Base-by-base conservation (phyloP, 2,888 invertebrate genomes). In the Phorcus lineatus region DNA sequence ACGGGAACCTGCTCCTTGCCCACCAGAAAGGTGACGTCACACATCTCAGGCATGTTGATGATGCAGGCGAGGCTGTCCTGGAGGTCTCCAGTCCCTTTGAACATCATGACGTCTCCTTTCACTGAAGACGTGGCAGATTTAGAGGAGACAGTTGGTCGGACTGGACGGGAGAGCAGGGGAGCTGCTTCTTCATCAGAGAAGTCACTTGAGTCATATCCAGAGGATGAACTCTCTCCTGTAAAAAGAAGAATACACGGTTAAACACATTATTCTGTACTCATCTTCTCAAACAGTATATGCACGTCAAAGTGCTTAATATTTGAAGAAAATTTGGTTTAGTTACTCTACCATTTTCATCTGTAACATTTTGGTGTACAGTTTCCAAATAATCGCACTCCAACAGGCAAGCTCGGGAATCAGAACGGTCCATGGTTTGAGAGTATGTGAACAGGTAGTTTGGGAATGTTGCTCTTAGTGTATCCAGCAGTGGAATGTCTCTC, bases 21-120 rank as follows among this genome's bases (percentile, higher is more conserved):
- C 62, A 62, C 62, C 24, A 62, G 62, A 17, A 62, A 62, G 28
- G 62, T 62, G 62, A 62, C 62, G 28, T 62, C 62, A 62, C 62
- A 62, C 62, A 62, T 62, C 16, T 62, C 62, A 62, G 62, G 62
- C 62, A 62, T 62, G 13, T 62, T 17, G 16, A 62, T 4, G 62
- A 62, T 62, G 62, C 24, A 28, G 0, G 62, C 62, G 28, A 62
- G 62, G 62, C 62, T 62, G 62, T 62, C 62, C 62, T 24, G 62
- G 62, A 62, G 62, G 13, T 24, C 28, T 22, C 62, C 62, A 28
- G 62, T 62, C 24, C 62, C 28, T 28, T 9, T 62, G 62, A 62
- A 62, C 62, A 62, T 28, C 62, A 62, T 62, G 19, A 24, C 62
- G 22, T 22, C 28, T 28, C 28, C 22, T 16, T 28, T 17, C 28